phyloP scores from a whole-genome alignment of 2,888 invertebrate genomes.

The Monoplex corrugatus region DNA sequence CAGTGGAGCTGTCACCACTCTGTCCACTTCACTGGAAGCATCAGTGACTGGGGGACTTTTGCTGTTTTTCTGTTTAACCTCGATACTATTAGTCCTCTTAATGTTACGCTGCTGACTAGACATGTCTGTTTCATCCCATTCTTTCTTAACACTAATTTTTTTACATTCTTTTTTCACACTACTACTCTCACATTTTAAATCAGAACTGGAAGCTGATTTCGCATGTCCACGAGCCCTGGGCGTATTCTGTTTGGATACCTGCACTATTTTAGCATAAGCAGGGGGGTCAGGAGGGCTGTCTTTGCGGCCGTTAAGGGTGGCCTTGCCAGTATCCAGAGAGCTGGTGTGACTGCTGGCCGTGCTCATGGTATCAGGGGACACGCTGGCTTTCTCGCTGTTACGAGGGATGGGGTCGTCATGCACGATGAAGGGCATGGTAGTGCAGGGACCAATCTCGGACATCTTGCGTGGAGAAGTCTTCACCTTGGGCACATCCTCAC shows the following conservation, averaged over 20 bases:
- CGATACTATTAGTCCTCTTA: conserved; percentile 26
- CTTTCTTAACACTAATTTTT: not conserved
- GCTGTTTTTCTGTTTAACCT: not conserved
- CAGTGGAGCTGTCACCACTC: not conserved
- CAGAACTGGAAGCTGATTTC: not conserved
- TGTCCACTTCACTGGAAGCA: conserved; percentile 42
- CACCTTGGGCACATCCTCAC: conserved; percentile 39
- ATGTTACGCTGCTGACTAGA: not conserved
- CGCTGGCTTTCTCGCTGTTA: conserved; percentile 6
- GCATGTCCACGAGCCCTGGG: not conserved
- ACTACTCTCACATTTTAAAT: not conserved
- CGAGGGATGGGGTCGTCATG: conserved; percentile 23
- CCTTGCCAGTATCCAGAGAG: not conserved
- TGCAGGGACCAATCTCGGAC: conserved; percentile 49
- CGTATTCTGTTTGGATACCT: not conserved
- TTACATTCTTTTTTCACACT: not conserved
- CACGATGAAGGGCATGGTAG: conserved; percentile 50
- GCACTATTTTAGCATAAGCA: not conserved
- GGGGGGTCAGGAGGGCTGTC: not conserved
- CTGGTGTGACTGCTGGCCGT: conserved; percentile 26
- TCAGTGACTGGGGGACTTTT: not conserved
- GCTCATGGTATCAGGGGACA: conserved; percentile 8
- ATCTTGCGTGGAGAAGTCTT: conserved; percentile 48
- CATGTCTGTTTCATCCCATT: not conserved
- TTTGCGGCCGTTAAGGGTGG: not conserved